Evolutionary conservation across 2,888 invertebrate genomes (phyloP), one percentile per base, ranked within the genome.

Genomic region (Drosophila austrosaltans): DNA sequence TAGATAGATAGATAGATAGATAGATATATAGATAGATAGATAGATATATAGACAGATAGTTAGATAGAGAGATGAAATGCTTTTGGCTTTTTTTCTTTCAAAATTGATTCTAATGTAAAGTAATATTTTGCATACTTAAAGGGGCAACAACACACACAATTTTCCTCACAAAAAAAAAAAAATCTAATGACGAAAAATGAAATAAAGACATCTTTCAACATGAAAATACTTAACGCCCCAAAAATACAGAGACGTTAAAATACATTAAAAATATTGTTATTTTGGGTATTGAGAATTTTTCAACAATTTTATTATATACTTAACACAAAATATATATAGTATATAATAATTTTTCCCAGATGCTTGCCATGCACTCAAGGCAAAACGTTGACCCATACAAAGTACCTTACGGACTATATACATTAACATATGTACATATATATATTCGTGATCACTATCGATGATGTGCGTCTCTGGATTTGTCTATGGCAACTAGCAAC

Each of bases 361-460:
- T 48, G 48, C 48, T 25, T 48, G 48, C 22, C 48, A 48, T 48
- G 2, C 10, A 48, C 25, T 48, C 48, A 48, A 48, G 48, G 48
- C 48, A 1, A 48, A 48, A 4, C 48, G 16, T 48, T 48, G 48
- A 48, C 22, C 48, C 25, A 16, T n/a, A 12, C n/a, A 39, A 39
- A 39, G 39, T 39, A 22, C 20, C 2, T 16, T 16, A 16, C 16
- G 16, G 16, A 16, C 16, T 10, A 48, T 8, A 22, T 48, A 25
- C 16, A 48, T 48, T 25, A 8, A 36, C 22, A 8, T 8, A 22
- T 7, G 8, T 20, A 8, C 10, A 48, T 22, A 22, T 48, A 10
- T 0, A 48, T 48, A 48, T 48, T 48, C 48, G 22, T 48, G 48
- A 25, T 48, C 48, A 10, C 10, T 48, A 48, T 25, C 22, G 12